Evolutionary conservation across 2,797 vertebrate genomes (phyloP).

Genomic region (Columba guinea): DNA sequence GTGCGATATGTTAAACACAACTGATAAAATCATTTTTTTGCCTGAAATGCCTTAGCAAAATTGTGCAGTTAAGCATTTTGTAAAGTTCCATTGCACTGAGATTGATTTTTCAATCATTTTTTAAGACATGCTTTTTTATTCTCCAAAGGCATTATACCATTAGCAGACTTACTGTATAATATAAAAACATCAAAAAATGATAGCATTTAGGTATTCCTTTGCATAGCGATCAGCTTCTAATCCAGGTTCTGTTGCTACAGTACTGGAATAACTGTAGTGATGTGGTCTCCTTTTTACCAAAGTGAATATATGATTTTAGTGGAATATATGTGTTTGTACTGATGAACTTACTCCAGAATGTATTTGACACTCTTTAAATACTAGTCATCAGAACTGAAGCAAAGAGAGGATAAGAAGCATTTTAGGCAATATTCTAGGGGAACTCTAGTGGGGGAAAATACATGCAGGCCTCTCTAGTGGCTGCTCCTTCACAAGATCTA

Average conservation of each 20-base stretch:
- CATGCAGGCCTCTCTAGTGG: not conserved
- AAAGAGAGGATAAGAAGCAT: not conserved
- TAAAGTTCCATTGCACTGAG: constrained; percentile 39
- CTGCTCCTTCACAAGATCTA: not conserved
- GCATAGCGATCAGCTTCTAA: not conserved
- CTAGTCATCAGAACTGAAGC: not conserved
- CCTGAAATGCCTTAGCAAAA: constrained; percentile 3
- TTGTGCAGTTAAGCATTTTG: constrained; percentile 21
- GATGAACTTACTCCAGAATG: not conserved
- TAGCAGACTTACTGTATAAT: not conserved
- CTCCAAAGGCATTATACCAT: not conserved
- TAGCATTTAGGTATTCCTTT: not conserved
- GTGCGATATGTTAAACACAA: constrained; percentile 29
- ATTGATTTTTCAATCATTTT: constrained; percentile 44
- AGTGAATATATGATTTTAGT: not conserved
- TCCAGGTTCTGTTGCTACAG: not conserved
- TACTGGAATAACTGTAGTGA: not conserved
- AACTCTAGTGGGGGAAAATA: not conserved
- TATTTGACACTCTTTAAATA: not conserved
- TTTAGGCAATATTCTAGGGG: not conserved
- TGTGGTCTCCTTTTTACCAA: not conserved
- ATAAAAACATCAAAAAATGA: not conserved
- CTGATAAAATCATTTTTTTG: constrained; percentile 28
- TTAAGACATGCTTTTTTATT: constrained; percentile 1
- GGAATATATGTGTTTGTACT: not conserved